Evolutionary conservation across 1,140 invertebrate genomes (phyloP).

Genomic region (Gonatopus flavifemur): DNA sequence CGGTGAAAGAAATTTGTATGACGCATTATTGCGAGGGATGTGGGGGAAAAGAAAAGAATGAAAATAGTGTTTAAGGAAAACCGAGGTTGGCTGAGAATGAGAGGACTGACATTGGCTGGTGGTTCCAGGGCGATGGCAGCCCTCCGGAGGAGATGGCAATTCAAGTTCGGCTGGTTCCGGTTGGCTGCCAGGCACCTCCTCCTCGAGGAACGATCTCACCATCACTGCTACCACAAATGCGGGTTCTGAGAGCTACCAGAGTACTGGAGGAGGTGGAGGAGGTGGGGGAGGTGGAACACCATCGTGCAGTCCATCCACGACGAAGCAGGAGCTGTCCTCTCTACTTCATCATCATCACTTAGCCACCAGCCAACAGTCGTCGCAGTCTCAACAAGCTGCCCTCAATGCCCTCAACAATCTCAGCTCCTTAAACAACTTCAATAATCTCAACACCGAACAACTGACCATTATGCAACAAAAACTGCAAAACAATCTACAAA

Average conservation of each 20-base stretch:
- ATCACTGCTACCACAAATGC: slow-evolving; percentile 37
- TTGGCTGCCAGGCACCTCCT: slow-evolving; percentile 46
- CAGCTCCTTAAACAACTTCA: slow-evolving; percentile 33
- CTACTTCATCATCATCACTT: slow-evolving; percentile 40
- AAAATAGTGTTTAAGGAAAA: slow-evolving; percentile 56
- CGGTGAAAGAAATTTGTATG: too few species aligned
- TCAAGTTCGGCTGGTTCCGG: slow-evolving; percentile 51
- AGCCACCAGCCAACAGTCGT: slow-evolving; percentile 40
- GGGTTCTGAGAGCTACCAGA: slow-evolving; percentile 33
- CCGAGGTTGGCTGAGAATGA: slow-evolving; percentile 53
- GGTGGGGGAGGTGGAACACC: slow-evolving; percentile 11
- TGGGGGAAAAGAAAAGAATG: slow-evolving; percentile 39
- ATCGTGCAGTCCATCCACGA: slow-evolving; percentile 20
- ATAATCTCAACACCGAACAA: slow-evolving; percentile 44
- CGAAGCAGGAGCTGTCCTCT: slow-evolving; percentile 39
- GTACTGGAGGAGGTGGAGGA: slow-evolving; percentile 7
- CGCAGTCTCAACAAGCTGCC: slow-evolving; percentile 34
- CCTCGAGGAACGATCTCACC: slow-evolving; percentile 43
- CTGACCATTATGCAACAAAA: slow-evolving; percentile 52
- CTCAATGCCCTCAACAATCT: slow-evolving; percentile 26
- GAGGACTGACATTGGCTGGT: slow-evolving; percentile 60
- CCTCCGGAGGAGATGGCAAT: slow-evolving; percentile 56
- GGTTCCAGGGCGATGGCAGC: slow-evolving; percentile 61
- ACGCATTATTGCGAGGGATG: too few species aligned
- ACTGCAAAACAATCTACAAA: slow-evolving; percentile 47